These are phyloP conservation scores for Coelopa frigida DNA, from an alignment of 1,140 invertebrate genomes.

Conservation along the genomic window DNA sequence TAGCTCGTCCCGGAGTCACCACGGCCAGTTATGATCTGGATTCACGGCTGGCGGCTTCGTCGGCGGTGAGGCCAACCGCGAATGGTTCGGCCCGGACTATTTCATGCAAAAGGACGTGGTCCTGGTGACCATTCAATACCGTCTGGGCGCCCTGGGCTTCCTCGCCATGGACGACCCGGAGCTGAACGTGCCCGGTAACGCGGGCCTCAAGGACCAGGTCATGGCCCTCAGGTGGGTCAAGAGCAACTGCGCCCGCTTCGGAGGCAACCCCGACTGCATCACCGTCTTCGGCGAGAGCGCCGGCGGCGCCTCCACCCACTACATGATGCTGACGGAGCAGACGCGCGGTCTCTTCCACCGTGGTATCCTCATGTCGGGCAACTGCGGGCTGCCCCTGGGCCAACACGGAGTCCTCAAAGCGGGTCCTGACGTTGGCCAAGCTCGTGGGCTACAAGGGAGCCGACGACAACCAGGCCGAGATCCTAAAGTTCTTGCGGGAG, in stretches of 20 bases:
- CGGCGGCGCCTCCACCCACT: conserved; percentile 45
- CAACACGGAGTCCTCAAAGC: conserved; percentile 20
- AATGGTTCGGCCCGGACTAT: conserved; percentile 48
- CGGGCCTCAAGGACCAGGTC: conserved; percentile 58
- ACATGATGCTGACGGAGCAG: conserved; percentile 52
- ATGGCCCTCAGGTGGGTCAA: conserved; percentile 58
- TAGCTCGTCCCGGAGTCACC: conserved; percentile 27
- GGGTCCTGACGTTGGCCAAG: conserved; percentile 29
- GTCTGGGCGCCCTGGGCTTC: conserved; percentile 45
- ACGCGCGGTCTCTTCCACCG: conserved; percentile 46
- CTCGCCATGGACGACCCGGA: conserved; percentile 25
- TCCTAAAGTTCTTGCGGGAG: conserved; percentile 26
- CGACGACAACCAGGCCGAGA: conserved; percentile 27
- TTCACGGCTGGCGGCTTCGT: conserved; percentile 63
- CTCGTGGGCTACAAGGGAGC: conserved; percentile 33
- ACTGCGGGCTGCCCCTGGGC: conserved; percentile 28
- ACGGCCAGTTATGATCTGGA: conserved; percentile 40
- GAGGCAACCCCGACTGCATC: conserved; percentile 47
- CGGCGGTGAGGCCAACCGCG: conserved; percentile 42
- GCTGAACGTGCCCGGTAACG: conserved; percentile 51
- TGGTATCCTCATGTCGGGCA: conserved; percentile 43
- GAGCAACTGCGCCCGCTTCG: conserved; percentile 53
- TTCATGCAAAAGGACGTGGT: conserved; percentile 50
- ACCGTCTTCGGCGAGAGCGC: conserved; percentile 48
- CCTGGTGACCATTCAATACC: conserved; percentile 46